These are phyloP conservation scores for Saguinus oedipus DNA, from an alignment of 2,797 vertebrate genomes.

Conservation along the genomic window DNA sequence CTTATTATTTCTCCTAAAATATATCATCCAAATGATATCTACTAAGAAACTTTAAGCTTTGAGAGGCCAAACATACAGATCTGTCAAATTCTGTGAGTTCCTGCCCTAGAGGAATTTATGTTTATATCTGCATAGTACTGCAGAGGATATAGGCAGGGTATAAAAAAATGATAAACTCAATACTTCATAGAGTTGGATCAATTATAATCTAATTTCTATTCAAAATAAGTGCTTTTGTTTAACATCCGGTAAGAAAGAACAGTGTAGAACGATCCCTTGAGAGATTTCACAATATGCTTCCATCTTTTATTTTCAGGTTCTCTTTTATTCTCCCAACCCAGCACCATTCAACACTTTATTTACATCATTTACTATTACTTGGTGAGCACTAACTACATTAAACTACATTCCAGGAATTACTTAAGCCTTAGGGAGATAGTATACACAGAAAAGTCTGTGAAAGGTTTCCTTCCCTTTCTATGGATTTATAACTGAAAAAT, in stretches of 20 bases:
- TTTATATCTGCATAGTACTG: background rate
- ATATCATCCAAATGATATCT: background rate
- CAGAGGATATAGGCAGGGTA: background rate
- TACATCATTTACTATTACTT: background rate
- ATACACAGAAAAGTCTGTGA: background rate
- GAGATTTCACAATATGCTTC: background rate
- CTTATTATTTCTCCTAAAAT: background rate
- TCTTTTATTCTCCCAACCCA: background rate
- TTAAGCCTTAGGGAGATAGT: background rate
- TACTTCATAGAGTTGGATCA: background rate
- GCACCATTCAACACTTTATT: background rate
- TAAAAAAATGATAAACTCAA: background rate
- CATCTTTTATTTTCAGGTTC: background rate
- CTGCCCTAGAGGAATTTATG: background rate
- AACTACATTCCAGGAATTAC: background rate
- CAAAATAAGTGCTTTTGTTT: background rate
- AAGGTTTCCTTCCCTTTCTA: too few relatives aligned
- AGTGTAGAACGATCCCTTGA: background rate
- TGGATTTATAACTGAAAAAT: too few relatives aligned
- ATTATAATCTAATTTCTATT: background rate
- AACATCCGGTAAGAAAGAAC: background rate
- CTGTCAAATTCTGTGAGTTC: background rate
- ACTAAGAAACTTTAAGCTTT: background rate
- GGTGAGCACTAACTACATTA: background rate
- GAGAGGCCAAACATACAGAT: background rate